A percentile compares a stretch with the other conserved stretches of the same genome.
Conservation (phyloP, 2,113 vertebrate genomes). For the Octodon degus region DNA sequence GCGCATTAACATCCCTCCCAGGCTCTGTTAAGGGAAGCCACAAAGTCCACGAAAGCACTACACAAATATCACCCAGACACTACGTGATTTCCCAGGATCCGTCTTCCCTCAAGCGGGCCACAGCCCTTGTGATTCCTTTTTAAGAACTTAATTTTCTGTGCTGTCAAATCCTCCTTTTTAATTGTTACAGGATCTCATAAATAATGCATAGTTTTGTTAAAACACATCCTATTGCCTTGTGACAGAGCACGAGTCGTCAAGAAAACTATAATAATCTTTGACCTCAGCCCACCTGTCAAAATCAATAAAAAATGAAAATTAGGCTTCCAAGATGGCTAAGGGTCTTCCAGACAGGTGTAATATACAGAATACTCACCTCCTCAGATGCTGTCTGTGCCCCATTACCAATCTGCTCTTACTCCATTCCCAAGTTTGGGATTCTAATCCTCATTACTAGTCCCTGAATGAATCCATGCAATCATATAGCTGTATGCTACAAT, state of each 20-base stretch:
- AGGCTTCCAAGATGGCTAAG: constrained; percentile 15
- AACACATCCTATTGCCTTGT: constrained; percentile 55
- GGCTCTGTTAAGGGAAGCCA: constrained; percentile 34
- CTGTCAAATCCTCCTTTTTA: constrained; percentile 71
- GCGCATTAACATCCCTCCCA: not conserved
- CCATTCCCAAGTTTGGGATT: not conserved
- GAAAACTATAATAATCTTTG: constrained; percentile 43
- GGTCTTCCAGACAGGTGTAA: not conserved
- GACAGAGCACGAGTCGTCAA: constrained; percentile 57
- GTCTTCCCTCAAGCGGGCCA: constrained; percentile 29
- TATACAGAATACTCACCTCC: not conserved
- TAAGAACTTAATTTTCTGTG: constrained; percentile 75
- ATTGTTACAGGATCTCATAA: constrained; percentile 80
- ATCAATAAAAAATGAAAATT: constrained; percentile 70
- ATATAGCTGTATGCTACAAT: not conserved
- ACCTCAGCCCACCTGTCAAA: constrained; percentile 36
- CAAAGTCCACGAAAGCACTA: not conserved
- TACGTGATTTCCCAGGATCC: not conserved
- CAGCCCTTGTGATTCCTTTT: constrained; percentile 60
- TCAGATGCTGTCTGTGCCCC: not conserved
- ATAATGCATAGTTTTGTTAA: constrained; percentile 81
- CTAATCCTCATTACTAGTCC: not conserved
- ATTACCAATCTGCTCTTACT: not conserved
- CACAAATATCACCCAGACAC: not conserved
- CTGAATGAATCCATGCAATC: not conserved